phyloP scores from a whole-genome alignment of 2,888 invertebrate genomes.

The Abrostola tripartita region DNA sequence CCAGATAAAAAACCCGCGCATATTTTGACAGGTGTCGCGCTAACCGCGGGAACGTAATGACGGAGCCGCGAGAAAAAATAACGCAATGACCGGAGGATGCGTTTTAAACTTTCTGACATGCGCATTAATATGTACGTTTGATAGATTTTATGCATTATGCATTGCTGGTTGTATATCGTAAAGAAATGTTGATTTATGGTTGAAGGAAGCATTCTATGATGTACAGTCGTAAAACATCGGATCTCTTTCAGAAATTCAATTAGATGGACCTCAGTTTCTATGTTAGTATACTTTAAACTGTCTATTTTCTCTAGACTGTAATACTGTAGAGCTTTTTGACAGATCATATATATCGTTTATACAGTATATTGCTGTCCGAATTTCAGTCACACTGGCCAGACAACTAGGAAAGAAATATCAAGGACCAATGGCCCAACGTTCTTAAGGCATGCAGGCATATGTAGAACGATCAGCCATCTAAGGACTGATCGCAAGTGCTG shows the following conservation, averaged over 20 bases:
- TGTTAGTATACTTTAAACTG: background rate
- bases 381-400: too few relatives aligned
- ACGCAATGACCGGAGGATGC: constrained; percentile 62
- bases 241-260: background rate
- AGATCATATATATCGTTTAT: too few relatives aligned
- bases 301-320: too few relatives aligned
- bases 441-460: too few relatives aligned
- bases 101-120: constrained; percentile 73
- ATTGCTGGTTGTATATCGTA: constrained; percentile 3
- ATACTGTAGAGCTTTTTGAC: too few relatives aligned
- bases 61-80: constrained; percentile 66
- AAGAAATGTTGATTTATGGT: background rate
- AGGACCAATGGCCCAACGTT: too few relatives aligned
- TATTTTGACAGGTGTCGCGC: constrained; percentile 67
- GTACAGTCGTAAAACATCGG: background rate
- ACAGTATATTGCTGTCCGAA: too few relatives aligned
- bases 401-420: too few relatives aligned
- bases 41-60: constrained; percentile 79
- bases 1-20: constrained; percentile 53
- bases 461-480: too few relatives aligned
- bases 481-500: too few relatives aligned
- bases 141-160: constrained; percentile 18
- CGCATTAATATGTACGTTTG: constrained; percentile 58
- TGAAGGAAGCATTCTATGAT: background rate
- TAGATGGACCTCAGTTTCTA: background rate